Conservation (phyloP, 1,140 invertebrate species). For the Macrosteles quadrilineatus region DNA sequence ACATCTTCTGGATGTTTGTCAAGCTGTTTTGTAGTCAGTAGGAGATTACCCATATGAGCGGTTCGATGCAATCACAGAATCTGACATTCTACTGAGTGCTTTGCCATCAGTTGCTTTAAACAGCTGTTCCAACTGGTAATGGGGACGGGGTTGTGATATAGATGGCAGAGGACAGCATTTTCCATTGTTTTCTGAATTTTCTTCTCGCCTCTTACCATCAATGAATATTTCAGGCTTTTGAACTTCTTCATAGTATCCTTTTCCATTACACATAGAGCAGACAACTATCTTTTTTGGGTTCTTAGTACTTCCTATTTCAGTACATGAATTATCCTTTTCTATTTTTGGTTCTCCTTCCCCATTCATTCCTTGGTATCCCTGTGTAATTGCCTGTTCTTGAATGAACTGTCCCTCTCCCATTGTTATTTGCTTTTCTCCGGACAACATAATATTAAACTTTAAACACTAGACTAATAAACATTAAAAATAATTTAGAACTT, state of each 20-base stretch:
- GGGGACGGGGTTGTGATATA: neutral
- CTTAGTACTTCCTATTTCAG: too few relatives aligned
- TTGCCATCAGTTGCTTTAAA: neutral
- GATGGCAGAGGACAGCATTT: neutral
- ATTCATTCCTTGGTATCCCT: too few relatives aligned
- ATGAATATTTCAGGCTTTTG: neutral
- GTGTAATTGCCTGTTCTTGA: too few relatives aligned
- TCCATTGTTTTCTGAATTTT: neutral
- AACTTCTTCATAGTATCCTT: conserved; percentile 18
- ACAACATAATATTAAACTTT: too few relatives aligned
- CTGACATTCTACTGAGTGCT: conserved; percentile 11
- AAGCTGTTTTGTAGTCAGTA: neutral
- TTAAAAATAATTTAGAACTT: too few relatives aligned
- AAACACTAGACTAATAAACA: too few relatives aligned
- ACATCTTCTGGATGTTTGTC: neutral
- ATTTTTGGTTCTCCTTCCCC: too few relatives aligned
- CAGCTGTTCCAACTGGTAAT: neutral
- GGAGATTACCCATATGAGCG: too few relatives aligned
- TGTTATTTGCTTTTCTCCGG: too few relatives aligned
- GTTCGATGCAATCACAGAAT: neutral
- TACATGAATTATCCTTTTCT: too few relatives aligned
- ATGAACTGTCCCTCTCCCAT: too few relatives aligned
- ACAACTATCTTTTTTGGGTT: neutral
- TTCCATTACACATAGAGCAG: conserved; percentile 3
- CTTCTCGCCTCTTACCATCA: neutral